Evolutionary conservation across 2,888 invertebrate genomes (phyloP).

Genomic region (Nephrocerus scutellatus): DNA sequence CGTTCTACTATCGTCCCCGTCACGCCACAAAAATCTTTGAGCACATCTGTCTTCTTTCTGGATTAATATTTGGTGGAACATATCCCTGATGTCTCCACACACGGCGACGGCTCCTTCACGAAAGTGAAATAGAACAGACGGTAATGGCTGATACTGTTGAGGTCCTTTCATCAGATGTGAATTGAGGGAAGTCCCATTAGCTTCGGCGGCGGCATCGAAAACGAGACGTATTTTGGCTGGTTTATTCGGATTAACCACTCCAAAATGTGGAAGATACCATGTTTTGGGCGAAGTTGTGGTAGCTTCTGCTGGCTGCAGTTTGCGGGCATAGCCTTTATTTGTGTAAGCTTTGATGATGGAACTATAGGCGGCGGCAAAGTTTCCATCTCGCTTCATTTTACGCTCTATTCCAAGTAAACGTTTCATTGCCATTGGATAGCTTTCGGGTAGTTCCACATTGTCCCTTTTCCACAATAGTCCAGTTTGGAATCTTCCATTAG

Average conservation of each 20-base stretch:
- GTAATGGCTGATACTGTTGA: slow-evolving; percentile 16
- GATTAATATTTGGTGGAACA: slow-evolving; percentile 18
- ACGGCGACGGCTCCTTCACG: slow-evolving; percentile 14
- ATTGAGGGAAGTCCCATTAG: slow-evolving; percentile 18
- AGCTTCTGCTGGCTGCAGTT: slow-evolving; percentile 11
- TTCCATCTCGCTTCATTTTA: slow-evolving; percentile 13
- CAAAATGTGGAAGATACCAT: slow-evolving; percentile 29
- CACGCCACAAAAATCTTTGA: slow-evolving; percentile 14
- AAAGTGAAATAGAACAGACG: slow-evolving; percentile 18
- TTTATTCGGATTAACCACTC: slow-evolving; percentile 14
- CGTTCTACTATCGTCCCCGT: slow-evolving; percentile 13
- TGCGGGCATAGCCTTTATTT: slow-evolving; percentile 16
- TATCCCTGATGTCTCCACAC: slow-evolving; percentile 20
- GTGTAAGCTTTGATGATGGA: slow-evolving; percentile 12
- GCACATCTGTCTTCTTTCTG: slow-evolving; percentile 9
- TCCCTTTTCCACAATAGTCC: slow-evolving; percentile 17
- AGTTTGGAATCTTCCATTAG: slow-evolving; percentile 12
- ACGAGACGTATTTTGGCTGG: slow-evolving; percentile 18
- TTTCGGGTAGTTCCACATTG: slow-evolving; percentile 13
- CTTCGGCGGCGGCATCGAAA: slow-evolving; percentile 18
- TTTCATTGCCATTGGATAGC: slow-evolving; percentile 15
- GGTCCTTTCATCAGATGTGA: slow-evolving; percentile 16
- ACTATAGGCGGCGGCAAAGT: slow-evolving; percentile 11
- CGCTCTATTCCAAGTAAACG: slow-evolving; percentile 13
- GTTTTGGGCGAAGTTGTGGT: slow-evolving; percentile 9